Base-by-base conservation (phyloP, 2,113 vertebrate species). In the Origma solitaria region DNA sequence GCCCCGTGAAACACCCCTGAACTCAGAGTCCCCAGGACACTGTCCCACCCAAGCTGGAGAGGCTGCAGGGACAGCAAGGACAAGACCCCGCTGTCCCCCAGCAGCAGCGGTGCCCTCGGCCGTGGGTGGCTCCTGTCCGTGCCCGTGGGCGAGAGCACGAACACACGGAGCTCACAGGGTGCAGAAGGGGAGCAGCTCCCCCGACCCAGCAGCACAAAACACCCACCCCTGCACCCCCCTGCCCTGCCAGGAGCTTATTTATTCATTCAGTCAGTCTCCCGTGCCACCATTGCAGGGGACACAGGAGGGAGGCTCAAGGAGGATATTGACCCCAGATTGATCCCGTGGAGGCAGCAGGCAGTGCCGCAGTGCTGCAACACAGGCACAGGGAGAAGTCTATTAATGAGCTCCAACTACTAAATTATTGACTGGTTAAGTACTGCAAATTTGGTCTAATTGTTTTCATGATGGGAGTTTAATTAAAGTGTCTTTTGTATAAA, bases 371-470 rank as follows among this genome's bases (percentile, higher is more conserved):
- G 37, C 75, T 88, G 56, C 92, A 91, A 40, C 82, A 61, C 91
- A 90, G 76, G 90, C 97, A 94, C 86, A 14, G 49, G 70, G 88
- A 96, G 93, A 97, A 97, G 95, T 96, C 97, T 98, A 93, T 97
- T 97, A 97, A 96, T 90, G 95, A 97, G 96, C 97, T 85, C 88
- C 79, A 87, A 47, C 93, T 92, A 92, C 96, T 96, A 86, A 97
- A 97, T 97, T 97, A 98, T 97, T 96, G 97, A 98, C 96, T 91
- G 93, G 69, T 90, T 96, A 96, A 96, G 88, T 92, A 97, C n/a
- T 10, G 96, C 95, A 97, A 97, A 97, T 96, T 95, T 93, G 62
- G 79, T 84, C 94, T 97, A 97, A 97, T 96, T 97, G 96, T 97
- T 97, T 96, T 96, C 82, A 86, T 90, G 95, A 97, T 71, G 83